These are phyloP conservation scores for Lissonota sp. DNA, from an alignment of 2,888 invertebrate species.

Conservation along the genomic window DNA sequence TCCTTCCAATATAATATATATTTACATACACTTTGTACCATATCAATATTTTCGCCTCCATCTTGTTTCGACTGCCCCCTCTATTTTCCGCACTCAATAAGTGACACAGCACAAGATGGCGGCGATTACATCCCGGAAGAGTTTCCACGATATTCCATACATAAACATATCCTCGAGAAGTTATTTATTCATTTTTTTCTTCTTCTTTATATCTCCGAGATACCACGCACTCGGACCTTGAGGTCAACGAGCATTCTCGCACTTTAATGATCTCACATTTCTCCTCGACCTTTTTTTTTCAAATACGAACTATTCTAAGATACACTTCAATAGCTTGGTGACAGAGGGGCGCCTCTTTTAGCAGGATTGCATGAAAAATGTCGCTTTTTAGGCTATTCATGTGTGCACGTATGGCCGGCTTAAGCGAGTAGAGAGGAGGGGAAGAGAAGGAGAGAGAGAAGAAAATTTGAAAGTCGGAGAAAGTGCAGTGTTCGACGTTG, in stretches of 20 bases:
- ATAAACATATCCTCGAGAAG: background rate
- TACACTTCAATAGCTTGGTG: no score
- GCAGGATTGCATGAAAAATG: no score
- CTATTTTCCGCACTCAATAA: background rate
- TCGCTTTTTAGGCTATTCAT: no score
- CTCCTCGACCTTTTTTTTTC: background rate
- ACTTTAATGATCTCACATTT: background rate
- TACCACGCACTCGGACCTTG: conserved; percentile 37
- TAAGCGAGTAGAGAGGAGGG: background rate
- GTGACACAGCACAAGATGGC: background rate
- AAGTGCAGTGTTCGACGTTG: conserved; percentile 74
- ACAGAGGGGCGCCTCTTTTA: no score
- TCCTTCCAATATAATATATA: background rate
- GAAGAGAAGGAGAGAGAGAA: conserved; percentile 50
- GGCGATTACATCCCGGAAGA: conserved; percentile 51
- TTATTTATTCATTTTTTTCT: background rate
- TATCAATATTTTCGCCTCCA: background rate
- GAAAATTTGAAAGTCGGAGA: conserved; percentile 82
- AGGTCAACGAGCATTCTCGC: conserved; percentile 36
- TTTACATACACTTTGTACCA: background rate
- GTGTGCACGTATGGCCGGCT: no score
- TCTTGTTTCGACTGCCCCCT: conserved; percentile 15
- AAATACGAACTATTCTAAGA: no score
- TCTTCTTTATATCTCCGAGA: conserved; percentile 11
- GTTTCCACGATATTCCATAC: conserved; percentile 23